Evolutionary conservation across 2,113 vertebrate genomes (phyloP).

Genomic region (Eolophus roseicapilla): DNA sequence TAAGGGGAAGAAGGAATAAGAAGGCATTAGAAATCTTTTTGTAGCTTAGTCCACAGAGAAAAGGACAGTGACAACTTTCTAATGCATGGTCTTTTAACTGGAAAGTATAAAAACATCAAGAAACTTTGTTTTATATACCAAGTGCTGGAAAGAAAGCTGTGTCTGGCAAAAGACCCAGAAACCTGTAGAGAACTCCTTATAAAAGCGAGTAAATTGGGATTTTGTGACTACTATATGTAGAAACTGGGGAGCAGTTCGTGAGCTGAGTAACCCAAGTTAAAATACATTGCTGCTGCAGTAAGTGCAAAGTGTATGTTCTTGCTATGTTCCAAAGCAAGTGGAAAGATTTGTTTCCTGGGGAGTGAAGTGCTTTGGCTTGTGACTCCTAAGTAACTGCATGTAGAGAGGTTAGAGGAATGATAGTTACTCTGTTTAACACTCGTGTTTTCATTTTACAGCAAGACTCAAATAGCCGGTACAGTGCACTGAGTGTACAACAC

Average conservation of each 20-base stretch:
- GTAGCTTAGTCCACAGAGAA: not conserved
- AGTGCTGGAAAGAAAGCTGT: not conserved
- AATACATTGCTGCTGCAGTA: not conserved
- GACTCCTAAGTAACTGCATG: not conserved
- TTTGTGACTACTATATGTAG: not conserved
- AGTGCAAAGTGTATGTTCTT: not conserved
- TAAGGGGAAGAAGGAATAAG: not conserved
- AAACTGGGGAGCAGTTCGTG: not conserved
- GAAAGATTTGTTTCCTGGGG: not conserved
- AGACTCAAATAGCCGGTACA: conserved; percentile 86
- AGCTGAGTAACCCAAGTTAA: not conserved
- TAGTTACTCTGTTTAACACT: not conserved
- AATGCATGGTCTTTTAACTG: not conserved
- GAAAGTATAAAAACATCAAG: not conserved
- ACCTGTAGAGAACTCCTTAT: not conserved
- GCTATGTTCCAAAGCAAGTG: not conserved
- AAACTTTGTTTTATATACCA: not conserved
- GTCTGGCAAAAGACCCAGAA: not conserved
- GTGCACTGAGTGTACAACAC: conserved; percentile 90
- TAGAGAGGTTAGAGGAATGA: not conserved
- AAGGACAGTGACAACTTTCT: not conserved
- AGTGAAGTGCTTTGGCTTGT: not conserved
- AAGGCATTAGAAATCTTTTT: not conserved
- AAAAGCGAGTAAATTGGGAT: conserved; percentile 1
- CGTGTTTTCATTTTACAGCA: conserved; percentile 80